A percentile compares a stretch with the other conserved stretches of the same genome.
These are phyloP conservation scores for Takifugu rubripes DNA, from an alignment of 2,797 vertebrate genomes.

Conservation along the genomic window DNA sequence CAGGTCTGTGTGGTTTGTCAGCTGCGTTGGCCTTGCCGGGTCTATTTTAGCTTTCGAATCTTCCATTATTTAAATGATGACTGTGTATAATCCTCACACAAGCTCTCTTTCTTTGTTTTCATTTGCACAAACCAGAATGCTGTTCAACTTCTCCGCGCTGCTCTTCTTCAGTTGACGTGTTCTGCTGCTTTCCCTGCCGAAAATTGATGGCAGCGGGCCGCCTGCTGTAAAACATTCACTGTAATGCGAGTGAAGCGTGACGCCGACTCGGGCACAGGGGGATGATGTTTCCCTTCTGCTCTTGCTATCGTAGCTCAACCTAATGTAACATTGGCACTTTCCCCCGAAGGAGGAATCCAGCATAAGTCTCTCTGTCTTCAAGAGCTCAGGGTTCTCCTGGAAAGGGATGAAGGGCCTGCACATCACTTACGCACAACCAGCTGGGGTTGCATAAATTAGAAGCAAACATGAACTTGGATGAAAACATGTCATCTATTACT, in stretches of 20 bases:
- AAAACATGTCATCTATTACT: slow-evolving; percentile 30
- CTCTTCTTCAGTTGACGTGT: slow-evolving; percentile 29
- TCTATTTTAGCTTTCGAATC: slow-evolving; percentile 29
- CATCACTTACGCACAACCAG: slow-evolving; percentile 28
- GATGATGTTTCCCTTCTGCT: slow-evolving; percentile 29
- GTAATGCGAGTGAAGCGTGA: slow-evolving; percentile 58
- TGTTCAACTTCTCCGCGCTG: slow-evolving; percentile 26
- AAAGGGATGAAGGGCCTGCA: slow-evolving; percentile 35
- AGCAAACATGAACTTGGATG: slow-evolving; percentile 35
- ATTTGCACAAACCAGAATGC: slow-evolving; percentile 30
- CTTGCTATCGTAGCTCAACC: slow-evolving; percentile 46
- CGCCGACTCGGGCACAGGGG: slow-evolving; percentile 40
- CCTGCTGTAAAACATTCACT: slow-evolving; percentile 55
- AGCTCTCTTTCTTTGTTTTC: slow-evolving; percentile 30
- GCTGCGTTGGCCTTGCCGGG: slow-evolving; percentile 36
- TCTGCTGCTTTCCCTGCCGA: slow-evolving; percentile 34
- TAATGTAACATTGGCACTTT: slow-evolving; percentile 49
- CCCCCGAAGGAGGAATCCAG: slow-evolving; percentile 40
- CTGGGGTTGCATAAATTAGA: slow-evolving; percentile 37
- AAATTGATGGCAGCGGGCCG: slow-evolving; percentile 54
- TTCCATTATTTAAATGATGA: slow-evolving; percentile 26
- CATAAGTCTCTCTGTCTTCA: slow-evolving; percentile 54
- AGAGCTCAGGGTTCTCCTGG: slow-evolving; percentile 32
- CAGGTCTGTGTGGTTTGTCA: slow-evolving; percentile 46
- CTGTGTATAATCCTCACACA: slow-evolving; percentile 20